A percentile compares a stretch with the other conserved stretches of the same genome.
phyloP scores from a whole-genome alignment of 2,113 vertebrate species.

The Halcyon malimbica region DNA sequence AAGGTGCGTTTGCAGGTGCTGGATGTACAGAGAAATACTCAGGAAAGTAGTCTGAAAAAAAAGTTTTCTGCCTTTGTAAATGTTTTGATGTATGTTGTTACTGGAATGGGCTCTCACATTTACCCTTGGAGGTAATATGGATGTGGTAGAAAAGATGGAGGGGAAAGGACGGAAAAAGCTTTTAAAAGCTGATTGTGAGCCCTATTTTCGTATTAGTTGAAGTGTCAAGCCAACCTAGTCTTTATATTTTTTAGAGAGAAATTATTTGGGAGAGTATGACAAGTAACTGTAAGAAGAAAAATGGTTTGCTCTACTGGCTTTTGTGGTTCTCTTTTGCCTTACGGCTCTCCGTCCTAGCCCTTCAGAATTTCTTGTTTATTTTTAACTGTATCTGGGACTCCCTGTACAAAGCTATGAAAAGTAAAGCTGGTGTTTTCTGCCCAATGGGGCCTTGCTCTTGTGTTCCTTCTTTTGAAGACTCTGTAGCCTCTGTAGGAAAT shows the following conservation, averaged over 20 bases:
- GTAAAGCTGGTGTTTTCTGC: neutral
- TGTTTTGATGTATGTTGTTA: neutral
- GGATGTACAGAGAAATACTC: neutral
- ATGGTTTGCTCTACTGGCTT: neutral
- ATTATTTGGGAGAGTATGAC: neutral
- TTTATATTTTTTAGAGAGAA: neutral
- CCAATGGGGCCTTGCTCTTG: neutral
- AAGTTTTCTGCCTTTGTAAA: neutral
- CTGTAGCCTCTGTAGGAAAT: neutral
- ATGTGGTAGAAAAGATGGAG: neutral
- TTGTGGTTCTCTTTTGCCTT: neutral
- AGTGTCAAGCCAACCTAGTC: neutral
- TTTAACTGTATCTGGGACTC: neutral
- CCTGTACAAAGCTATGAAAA: neutral
- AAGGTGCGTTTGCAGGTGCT: neutral
- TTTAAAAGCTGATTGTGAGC: neutral
- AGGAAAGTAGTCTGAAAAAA: neutral
- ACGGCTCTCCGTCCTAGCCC: no score
- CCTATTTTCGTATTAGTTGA: neutral
- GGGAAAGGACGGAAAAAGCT: neutral
- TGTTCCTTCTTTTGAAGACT: neutral
- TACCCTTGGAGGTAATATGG: neutral
- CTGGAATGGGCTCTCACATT: fast-evolving
- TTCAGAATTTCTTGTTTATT: neutral
- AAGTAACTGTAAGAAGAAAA: neutral